These are phyloP conservation scores for Chanos chanos DNA, from an alignment of 2,797 vertebrate species.

Conservation along the genomic window DNA sequence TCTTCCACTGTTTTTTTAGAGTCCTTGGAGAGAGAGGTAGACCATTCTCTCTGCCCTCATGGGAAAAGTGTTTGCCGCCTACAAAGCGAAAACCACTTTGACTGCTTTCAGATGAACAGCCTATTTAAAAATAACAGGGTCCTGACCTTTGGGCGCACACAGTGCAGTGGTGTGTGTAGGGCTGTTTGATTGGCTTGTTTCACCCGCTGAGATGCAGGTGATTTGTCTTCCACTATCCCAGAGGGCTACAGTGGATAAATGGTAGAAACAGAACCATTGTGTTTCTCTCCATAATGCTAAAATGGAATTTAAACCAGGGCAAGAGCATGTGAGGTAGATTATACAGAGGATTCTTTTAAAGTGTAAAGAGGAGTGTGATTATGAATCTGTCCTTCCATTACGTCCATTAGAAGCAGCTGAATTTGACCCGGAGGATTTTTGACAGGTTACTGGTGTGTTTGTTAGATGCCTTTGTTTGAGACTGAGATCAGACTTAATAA, in stretches of 20 bases:
- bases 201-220: slow-evolving; percentile 21
- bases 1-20: neutral
- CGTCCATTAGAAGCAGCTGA: no score
- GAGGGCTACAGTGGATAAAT: slow-evolving; percentile 1
- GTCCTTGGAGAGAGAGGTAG: slow-evolving; percentile 17
- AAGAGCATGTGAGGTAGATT: neutral
- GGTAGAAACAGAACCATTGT: neutral
- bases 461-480: no score
- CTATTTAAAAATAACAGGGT: slow-evolving; percentile 25
- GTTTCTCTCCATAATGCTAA: neutral
- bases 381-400: no score
- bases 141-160: slow-evolving; percentile 12
- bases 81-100: slow-evolving; percentile 13
- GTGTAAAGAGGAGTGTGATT: no score
- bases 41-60: neutral
- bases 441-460: no score
- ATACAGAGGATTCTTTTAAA: no score
- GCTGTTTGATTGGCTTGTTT: neutral
- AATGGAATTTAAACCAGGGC: slow-evolving; percentile 9
- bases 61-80: slow-evolving; percentile 21
- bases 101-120: slow-evolving; percentile 28
- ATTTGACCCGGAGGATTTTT: no score
- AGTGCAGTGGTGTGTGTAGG: slow-evolving; percentile 7
- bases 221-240: slow-evolving; percentile 34
- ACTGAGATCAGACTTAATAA: no score